These are phyloP conservation scores for Ctena decussata DNA, from an alignment of 2,888 invertebrate genomes.

Conservation along the genomic window DNA sequence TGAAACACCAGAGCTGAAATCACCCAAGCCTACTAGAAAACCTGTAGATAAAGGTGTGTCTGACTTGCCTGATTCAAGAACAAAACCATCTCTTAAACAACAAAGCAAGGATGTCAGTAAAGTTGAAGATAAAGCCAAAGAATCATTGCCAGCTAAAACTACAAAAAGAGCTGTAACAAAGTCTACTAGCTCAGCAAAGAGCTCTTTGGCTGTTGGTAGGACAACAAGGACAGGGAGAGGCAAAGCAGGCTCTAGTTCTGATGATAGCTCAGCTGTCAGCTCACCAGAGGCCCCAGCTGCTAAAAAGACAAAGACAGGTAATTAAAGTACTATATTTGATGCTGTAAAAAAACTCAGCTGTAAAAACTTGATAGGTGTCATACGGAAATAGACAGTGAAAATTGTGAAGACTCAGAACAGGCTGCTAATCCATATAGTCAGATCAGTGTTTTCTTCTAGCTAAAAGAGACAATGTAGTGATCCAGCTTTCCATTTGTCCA, in stretches of 20 bases:
- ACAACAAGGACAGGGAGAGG: neutral
- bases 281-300: slow-evolving; percentile 1
- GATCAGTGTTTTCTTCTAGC: too few relatives aligned
- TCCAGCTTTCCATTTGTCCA: too few relatives aligned
- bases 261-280: slow-evolving; percentile 5
- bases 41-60: neutral
- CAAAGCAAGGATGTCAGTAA: neutral
- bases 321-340: too few relatives aligned
- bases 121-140: neutral
- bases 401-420: too few relatives aligned
- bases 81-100: neutral
- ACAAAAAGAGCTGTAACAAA: neutral
- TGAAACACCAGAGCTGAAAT: slow-evolving; percentile 32
- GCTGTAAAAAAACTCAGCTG: too few relatives aligned
- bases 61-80: neutral
- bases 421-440: too few relatives aligned
- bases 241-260: neutral
- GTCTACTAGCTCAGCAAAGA: neutral
- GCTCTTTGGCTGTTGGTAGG: neutral
- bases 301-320: neutral
- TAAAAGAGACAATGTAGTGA: too few relatives aligned
- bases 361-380: too few relatives aligned
- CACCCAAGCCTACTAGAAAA: neutral
- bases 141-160: neutral
- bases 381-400: too few relatives aligned